Evolutionary conservation across 1,140 invertebrate genomes (phyloP), one percentile per base, ranked within the genome.

Genomic region (Trialeurodes vaporariorum): DNA sequence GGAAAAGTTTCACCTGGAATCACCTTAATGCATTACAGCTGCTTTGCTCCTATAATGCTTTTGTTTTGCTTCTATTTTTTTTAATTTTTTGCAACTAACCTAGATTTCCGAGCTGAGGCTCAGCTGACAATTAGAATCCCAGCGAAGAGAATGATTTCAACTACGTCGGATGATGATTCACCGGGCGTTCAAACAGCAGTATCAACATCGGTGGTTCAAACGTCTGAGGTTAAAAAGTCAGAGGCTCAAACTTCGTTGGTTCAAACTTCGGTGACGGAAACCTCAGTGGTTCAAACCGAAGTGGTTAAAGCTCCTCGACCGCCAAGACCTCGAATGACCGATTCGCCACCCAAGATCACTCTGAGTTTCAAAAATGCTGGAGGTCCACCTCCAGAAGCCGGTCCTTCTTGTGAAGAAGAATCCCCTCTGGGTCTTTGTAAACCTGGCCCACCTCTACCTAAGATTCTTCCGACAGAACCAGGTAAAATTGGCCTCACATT

Each of bases 81-180:
- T 67, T 25, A 62, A 1, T 62, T 63, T 22, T 34, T 34, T 24
- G 27, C 59, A 62, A n/a, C 2, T 61, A 17, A 11, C 27, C 17
- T 25, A 61, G n/a, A 23, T 22, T 67, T 21, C 23, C 25, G 66
- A 67, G 26, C 59, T 9, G 60, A 67, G 27, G 25, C 59, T 62
- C 27, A 61, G 26, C 27, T 58, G 59, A 61, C 24, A 27, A 58
- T 49, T 17, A 49, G 34, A 49, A 49, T 49, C 34, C 34, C 34
- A 49, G 34, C 34, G 5, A 49, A 49, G 34, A 5, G 34, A 17
- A 5, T 9, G 34, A 49, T 49, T 17, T 9, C 5, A 5, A 5
- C 5, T 9, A 5, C 34, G 5, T 5, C 34, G 17, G 34, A 49
- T 5, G 34, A 49, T 9, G 5, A 5, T 9, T 49, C 34, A 9